Percentiles rank a stretch among this genome's conserved stretches.
Evolutionary conservation across 2,113 vertebrate genomes (phyloP).

Genomic region (Anoura caudifer): DNA sequence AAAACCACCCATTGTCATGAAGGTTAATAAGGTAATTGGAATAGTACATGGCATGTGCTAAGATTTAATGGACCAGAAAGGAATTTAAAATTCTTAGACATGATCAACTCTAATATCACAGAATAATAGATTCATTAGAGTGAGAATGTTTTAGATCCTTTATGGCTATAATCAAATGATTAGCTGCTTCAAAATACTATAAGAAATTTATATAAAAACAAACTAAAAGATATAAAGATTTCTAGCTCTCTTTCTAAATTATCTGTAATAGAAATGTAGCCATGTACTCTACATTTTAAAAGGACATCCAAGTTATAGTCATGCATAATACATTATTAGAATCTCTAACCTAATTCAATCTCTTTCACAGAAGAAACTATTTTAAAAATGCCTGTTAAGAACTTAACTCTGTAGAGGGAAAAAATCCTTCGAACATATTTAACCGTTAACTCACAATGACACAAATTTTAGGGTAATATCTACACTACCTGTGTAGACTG

Average conservation of each 20-base stretch:
- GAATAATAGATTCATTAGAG: not conserved
- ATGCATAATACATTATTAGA: no score
- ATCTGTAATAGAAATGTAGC: no score
- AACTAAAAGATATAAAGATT: no score
- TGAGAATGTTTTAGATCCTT: not conserved
- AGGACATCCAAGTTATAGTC: no score
- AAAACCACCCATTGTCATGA: not conserved
- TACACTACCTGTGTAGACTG: not conserved
- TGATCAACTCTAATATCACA: not conserved
- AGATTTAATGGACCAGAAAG: not conserved
- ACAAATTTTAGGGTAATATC: not conserved
- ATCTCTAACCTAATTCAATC: no score
- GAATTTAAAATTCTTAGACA: not conserved
- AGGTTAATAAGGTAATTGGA: not conserved
- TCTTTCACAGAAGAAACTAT: no score
- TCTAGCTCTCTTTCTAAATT: no score
- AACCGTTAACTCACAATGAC: not conserved
- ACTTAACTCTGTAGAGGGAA: not conserved
- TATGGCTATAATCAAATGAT: not conserved
- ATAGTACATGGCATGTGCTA: not conserved
- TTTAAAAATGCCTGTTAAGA: not conserved
- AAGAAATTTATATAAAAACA: not conserved
- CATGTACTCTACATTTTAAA: no score
- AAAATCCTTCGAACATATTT: not conserved
- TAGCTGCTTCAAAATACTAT: not conserved